These are phyloP conservation scores for Theretra japonica DNA, from an alignment of 2,888 invertebrate genomes.

Conservation along the genomic window DNA sequence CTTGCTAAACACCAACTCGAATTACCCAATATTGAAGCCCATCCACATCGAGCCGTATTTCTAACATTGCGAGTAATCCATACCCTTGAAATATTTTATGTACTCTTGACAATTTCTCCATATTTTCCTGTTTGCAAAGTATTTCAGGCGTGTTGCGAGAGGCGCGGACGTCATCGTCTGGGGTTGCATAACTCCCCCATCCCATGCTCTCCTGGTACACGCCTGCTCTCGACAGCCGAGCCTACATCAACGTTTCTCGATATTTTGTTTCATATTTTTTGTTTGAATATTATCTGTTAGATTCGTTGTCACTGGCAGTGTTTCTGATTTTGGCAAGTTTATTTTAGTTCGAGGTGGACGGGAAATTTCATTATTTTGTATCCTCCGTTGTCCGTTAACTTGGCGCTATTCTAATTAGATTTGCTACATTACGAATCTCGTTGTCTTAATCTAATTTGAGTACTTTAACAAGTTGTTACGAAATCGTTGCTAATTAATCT, in stretches of 20 bases:
- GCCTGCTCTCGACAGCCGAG: constrained; percentile 56
- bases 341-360: constrained; percentile 5
- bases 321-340: constrained; percentile 22
- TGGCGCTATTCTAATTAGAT: background rate
- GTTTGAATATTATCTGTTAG: background rate
- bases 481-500: background rate
- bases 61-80: background rate
- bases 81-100: background rate
- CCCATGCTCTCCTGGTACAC: constrained; percentile 57
- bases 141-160: constrained; percentile 31
- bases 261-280: constrained; percentile 5
- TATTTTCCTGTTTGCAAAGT: constrained; percentile 30
- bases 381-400: background rate
- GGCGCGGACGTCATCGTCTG: constrained; percentile 26
- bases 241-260: constrained; percentile 2
- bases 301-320: constrained; percentile 17
- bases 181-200: constrained; percentile 41
- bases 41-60: background rate
- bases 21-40: constrained; percentile 5
- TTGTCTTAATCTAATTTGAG: background rate
- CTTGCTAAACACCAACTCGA: background rate
- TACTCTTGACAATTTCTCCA: background rate
- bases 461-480: background rate
- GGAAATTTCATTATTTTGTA: background rate
- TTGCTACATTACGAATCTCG: background rate